Evolutionary conservation across 1,140 invertebrate species (phyloP), one percentile per base, ranked within the genome.

Genomic region (Caenorhabditis briggsae): DNA sequence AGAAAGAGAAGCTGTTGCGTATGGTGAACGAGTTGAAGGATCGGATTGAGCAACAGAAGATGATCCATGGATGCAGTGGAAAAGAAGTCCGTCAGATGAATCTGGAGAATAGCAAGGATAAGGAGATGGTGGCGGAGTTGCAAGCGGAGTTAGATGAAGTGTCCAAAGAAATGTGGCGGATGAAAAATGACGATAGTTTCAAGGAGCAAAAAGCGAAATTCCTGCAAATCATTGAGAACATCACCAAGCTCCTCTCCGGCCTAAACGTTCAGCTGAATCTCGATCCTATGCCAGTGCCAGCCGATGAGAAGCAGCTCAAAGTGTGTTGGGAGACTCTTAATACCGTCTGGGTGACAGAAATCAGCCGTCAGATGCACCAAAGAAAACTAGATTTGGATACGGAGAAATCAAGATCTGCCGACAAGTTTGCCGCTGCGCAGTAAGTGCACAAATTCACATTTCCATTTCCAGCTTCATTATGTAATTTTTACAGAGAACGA

Each of bases 21-120:
- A n/a, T n/a, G 70, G 70, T 78, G 46, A 23, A 53, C 70, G 70
- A 78, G 25, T n/a, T 78, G 70, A 78, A 78, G 23, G 33, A 48
- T 7, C 16, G 46, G 23, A 78, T 78, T 78, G 70, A 78, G 20
- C 8, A 23, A 14, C 70, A 78, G n/a, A 78, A 50, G 53, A 7
- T 14, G 0, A 11, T n/a, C 23, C 70, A 78, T n/a, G 70, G 70
- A 25, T 53, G 48, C 9, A 78, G 2, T 18, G 70, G 70, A 78
- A 78, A 78, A 23, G 46, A 78, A 53, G 70, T 78, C 3, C 43
- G 70, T 6, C 18, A 78, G 46, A 48, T 78, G 46, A 78, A 78
- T 78, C 33, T 78, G 25, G 70, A 78, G 20, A 78, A 78, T 23
- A 50, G 7, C 7, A 78, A 50, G n/a, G 70, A 78, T n/a, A 78